phyloP scores from a whole-genome alignment of 1,140 invertebrate species.

The Antheraea pernyi region DNA sequence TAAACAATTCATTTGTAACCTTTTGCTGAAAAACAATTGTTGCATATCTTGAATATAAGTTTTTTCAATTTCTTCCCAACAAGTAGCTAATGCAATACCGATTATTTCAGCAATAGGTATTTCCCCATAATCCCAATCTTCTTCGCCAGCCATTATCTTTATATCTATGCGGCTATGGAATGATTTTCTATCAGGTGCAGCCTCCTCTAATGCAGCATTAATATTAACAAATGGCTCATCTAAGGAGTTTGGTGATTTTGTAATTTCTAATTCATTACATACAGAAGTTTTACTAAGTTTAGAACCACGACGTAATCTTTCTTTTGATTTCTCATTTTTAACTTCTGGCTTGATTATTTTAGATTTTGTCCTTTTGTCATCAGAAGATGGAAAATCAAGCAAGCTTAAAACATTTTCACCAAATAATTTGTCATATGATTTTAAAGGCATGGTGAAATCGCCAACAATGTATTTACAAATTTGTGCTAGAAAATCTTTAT shows the following conservation, averaged over 20 bases:
- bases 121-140: slow-evolving; percentile 77
- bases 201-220: slow-evolving; percentile 30
- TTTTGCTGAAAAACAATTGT: slow-evolving; percentile 77
- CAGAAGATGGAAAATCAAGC: slow-evolving; percentile 55
- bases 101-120: slow-evolving; percentile 47
- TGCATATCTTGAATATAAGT: slow-evolving; percentile 78
- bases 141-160: slow-evolving; percentile 71
- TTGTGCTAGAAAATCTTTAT: slow-evolving; percentile 75
- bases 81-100: slow-evolving; percentile 57
- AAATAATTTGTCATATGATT: slow-evolving; percentile 73
- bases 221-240: slow-evolving; percentile 36
- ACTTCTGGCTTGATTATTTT: slow-evolving; percentile 62
- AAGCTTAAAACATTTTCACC: slow-evolving; percentile 59
- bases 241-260: slow-evolving; percentile 44
- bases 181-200: slow-evolving; percentile 31
- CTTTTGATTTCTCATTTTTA: slow-evolving; percentile 49
- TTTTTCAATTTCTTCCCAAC: slow-evolving; percentile 80
- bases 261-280: slow-evolving; percentile 43
- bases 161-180: slow-evolving; percentile 42
- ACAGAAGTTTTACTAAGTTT: slow-evolving; percentile 50
- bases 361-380: slow-evolving; percentile 59
- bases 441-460: slow-evolving; percentile 69
- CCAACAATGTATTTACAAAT: slow-evolving; percentile 80
- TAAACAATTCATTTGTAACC: slow-evolving; percentile 74
- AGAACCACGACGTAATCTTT: slow-evolving; percentile 44